Percentiles rank a stretch among this genome's conserved stretches.
These are phyloP conservation scores for Ameiurus melas DNA, from an alignment of 2,113 vertebrate species.

Conservation along the genomic window DNA sequence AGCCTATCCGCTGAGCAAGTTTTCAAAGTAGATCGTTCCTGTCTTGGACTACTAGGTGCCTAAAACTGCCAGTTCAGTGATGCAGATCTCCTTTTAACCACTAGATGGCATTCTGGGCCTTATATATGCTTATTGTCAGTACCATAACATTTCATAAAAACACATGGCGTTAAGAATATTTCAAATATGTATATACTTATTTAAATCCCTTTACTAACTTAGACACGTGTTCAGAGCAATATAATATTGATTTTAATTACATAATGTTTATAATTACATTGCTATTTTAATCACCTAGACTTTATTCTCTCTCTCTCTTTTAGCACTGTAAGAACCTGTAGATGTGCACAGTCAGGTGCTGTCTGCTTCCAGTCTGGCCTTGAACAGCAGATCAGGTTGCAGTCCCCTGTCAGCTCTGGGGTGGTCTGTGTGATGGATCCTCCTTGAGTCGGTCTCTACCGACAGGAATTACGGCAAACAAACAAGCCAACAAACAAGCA, in stretches of 20 bases:
- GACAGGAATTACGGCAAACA: constrained; percentile 55
- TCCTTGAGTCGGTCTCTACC: constrained; percentile 48
- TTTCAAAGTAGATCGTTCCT: not conserved
- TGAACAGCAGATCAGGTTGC: constrained; percentile 43
- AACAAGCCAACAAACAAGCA: constrained; percentile 70
- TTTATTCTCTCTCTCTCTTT: not conserved
- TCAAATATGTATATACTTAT: not conserved
- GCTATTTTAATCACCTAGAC: not conserved
- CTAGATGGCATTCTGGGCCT: constrained; percentile 62
- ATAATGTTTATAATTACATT: too few relatives aligned
- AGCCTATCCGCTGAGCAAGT: too few relatives aligned
- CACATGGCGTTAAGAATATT: not conserved
- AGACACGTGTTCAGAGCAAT: not conserved
- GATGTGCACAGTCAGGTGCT: constrained; percentile 31
- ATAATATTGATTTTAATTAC: not conserved
- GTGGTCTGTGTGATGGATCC: constrained; percentile 62
- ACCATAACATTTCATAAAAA: not conserved
- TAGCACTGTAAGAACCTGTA: not conserved
- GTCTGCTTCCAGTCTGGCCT: constrained; percentile 24
- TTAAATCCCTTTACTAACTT: not conserved
- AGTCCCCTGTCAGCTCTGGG: constrained; percentile 66
- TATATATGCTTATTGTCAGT: not conserved
- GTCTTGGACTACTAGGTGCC: not conserved
- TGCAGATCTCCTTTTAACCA: constrained; percentile 58
- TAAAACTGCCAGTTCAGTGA: not conserved